Evolutionary conservation across 92 coral and sea anemone species (phyloP), one percentile per base, ranked within the genome.

Genomic region (Virgularia gustaviana): DNA sequence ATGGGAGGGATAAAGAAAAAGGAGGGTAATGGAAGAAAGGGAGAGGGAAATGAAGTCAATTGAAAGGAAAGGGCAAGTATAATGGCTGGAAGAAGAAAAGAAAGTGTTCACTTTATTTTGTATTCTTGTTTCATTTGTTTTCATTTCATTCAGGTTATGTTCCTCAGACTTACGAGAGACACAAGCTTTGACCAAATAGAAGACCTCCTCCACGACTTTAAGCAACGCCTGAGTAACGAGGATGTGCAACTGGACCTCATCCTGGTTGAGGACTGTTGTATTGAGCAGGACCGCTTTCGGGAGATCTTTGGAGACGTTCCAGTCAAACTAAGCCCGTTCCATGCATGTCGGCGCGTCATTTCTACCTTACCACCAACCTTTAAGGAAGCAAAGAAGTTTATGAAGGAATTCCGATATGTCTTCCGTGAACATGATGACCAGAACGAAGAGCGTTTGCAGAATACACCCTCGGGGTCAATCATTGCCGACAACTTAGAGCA

Each of bases 201-300:
- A 3, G 86, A 84, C 54, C 82, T 79, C 19, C 36, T 82, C 1
- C 49, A 63, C 41, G 85, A 75, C 3, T 53, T 79, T 31, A 80
- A 75, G 37, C 49, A 32, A 12, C 75, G 89, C 24, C 78, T 85
- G 1, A 49, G 65, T 28, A 73, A 76, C 34, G 79, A 73, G 49
- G 86, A 83, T 12, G 65, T 85, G 22, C 78, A 53, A 30, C 81
- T 85, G 33, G 85, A 85, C 25, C 80, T 85, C 49, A 72, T 88
- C 22, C 31, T 82, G 33, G 85, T 88, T 2, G 95, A 88, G 42
- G 88, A 82, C 33, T 88, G 95, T 51, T 88, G 95, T 30, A 80
- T 81, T 18, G 88, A 49, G 0, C 55, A 58, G 42, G 81, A 41
- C 35, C 57, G 65, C 23, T 76, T 64, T 56, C 44, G 27, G 34